These are phyloP conservation scores for Cotesia congregata DNA, from an alignment of 2,888 invertebrate genomes.

Conservation along the genomic window DNA sequence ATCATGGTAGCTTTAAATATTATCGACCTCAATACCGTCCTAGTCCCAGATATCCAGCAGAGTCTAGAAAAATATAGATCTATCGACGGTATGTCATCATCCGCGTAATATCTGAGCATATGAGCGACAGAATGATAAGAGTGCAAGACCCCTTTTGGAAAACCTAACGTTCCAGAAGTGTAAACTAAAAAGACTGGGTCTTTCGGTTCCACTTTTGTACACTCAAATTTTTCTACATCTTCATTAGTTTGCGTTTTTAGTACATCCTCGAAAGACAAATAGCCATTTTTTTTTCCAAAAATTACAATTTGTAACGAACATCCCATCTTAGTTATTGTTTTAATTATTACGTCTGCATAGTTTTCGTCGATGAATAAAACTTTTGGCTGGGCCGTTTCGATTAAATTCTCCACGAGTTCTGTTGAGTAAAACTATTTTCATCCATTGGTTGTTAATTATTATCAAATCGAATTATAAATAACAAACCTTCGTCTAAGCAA, in stretches of 20 bases:
- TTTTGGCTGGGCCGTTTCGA: slow-evolving; percentile 55
- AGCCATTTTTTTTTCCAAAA: slow-evolving; percentile 40
- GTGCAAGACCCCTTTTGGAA: slow-evolving; percentile 60
- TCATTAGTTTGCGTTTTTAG: slow-evolving; percentile 45
- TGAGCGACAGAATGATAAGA: slow-evolving; percentile 49
- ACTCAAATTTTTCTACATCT: slow-evolving; percentile 48
- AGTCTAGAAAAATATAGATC: slow-evolving; percentile 55
- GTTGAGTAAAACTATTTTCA: slow-evolving; percentile 17
- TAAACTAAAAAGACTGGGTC: slow-evolving; percentile 55
- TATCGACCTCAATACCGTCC: slow-evolving; percentile 38
- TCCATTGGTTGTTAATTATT: too few species aligned
- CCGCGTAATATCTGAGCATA: background rate
- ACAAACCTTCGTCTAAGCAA: slow-evolving; percentile 39
- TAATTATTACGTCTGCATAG: slow-evolving; percentile 33
- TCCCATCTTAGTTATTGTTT: slow-evolving; percentile 49
- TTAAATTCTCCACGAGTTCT: slow-evolving; percentile 54
- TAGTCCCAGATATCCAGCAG: slow-evolving; percentile 60
- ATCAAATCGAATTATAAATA: background rate
- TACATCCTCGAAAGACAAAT: slow-evolving; percentile 45
- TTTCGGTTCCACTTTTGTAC: slow-evolving; percentile 36
- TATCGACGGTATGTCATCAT: background rate
- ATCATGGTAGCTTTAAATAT: slow-evolving; percentile 43
- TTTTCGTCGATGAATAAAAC: slow-evolving; percentile 53
- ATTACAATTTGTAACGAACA: slow-evolving; percentile 32
- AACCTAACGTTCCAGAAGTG: slow-evolving; percentile 62